Base-by-base conservation (phyloP, 2,797 vertebrate species). In the Amniataba percoides region DNA sequence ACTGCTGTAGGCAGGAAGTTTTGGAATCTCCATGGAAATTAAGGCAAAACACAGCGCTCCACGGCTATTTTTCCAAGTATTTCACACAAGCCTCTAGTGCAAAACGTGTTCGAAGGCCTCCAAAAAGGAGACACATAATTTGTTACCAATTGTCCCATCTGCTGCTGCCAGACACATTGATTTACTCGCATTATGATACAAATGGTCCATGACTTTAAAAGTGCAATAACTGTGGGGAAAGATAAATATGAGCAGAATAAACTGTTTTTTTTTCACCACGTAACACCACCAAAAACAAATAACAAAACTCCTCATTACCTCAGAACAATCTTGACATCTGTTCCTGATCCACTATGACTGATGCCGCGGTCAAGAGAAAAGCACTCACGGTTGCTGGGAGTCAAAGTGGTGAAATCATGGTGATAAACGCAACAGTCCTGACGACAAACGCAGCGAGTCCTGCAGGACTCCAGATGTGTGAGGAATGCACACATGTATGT, bases 21-120 rank as follows among this genome's bases (percentile, higher is more conserved):
- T 93, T 93, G 90, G 92, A 94, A 95, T 96, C 92, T 93, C 95
- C 87, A 94, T 95, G 92, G 93, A 94, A 93, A 94, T 94, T 72
- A 88, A 91, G 91, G 89, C 89, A 93, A 94, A 95, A 95, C 95
- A 95, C 81, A 90, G 83, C 81, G 78, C 81, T 83, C 72, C 72
- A 71, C 80, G 76, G 78, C 82, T 88, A 91, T 94, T 94, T 95
- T 93, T 92, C 88, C 89, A 89, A 89, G 86, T 87, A 88, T 92
- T 93, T 92, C 77, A 83, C 81, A 61, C 78, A 90, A 87, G 65
- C 82, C 71, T 85, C 87, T 71, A 71, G 77, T 75, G 67, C 61
- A 84, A 91, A 90, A 84, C 80, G 69, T 83, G 78, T 79, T 83
- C 74, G 67, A 85, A 81, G 65, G 77, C 66, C 72, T 88, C 42